A percentile compares a stretch with the other conserved stretches of the same genome.
Conservation (phyloP, 1,140 invertebrate genomes). For the Gonatopus flavifemur region DNA sequence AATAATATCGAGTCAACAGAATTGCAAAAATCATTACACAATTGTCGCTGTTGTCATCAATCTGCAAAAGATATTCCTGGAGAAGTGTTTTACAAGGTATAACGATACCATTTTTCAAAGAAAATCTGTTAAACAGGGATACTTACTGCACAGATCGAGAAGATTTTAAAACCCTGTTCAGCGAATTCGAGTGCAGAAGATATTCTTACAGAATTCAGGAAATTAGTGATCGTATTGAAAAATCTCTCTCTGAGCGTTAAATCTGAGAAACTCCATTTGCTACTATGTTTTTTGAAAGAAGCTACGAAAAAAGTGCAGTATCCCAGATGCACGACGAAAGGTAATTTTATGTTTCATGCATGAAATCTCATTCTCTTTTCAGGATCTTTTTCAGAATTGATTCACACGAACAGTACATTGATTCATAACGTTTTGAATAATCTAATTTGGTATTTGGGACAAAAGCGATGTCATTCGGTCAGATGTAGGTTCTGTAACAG, state of each 20-base stretch:
- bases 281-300: conserved; percentile 10
- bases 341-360: conserved; percentile 3
- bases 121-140: no score
- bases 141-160: no score
- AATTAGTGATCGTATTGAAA: no score
- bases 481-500: conserved; percentile 18
- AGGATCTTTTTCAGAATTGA: conserved; percentile 7
- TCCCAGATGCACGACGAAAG: background rate
- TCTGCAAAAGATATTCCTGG: no score
- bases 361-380: conserved; percentile 4
- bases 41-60: no score
- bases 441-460: conserved; percentile 22
- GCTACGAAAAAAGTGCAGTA: background rate
- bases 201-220: no score
- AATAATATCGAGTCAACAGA: no score
- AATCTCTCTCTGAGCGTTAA: background rate
- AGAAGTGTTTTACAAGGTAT: no score
- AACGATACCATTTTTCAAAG: no score
- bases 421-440: conserved; percentile 21
- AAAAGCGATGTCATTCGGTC: conserved; percentile 3
- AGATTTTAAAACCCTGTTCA: no score
- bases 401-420: conserved; percentile 7
- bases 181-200: no score
- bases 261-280: background rate
- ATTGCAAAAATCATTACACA: no score